Evolutionary conservation across 2,888 invertebrate genomes (phyloP).

Genomic region (Xylophagus ater): DNA sequence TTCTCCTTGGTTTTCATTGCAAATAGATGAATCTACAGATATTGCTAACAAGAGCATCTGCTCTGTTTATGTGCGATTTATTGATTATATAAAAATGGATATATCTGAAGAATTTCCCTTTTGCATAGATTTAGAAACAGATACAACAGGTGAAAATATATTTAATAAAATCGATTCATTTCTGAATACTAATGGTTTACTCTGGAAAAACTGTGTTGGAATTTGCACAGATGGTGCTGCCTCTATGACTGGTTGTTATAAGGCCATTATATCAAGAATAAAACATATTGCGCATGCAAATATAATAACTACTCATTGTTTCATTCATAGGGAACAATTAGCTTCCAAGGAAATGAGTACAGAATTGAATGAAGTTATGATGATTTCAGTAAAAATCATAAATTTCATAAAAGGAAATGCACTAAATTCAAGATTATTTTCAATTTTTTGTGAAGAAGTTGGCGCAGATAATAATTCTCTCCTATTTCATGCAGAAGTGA

Average conservation of each 20-base stretch:
- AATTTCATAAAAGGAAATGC: constrained; percentile 7
- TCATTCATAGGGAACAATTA: constrained; percentile 5
- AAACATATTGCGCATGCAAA: constrained; percentile 2
- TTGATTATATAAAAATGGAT: constrained; percentile 7
- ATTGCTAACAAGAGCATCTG: constrained; percentile 3
- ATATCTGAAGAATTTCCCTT: constrained; percentile 6
- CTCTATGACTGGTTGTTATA: too few species aligned
- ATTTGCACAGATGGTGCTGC: too few species aligned
- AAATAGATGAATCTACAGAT: constrained; percentile 4
- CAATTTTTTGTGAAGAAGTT: too few species aligned
- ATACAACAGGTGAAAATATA: too few species aligned
- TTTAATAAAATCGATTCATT: too few species aligned
- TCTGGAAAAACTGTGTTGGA: too few species aligned
- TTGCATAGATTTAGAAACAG: too few species aligned
- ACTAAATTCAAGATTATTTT: constrained; percentile 7
- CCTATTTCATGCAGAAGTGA: too few species aligned
- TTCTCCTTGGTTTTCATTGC: constrained; percentile 3
- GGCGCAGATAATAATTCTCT: too few species aligned
- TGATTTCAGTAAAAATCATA: constrained; percentile 5
- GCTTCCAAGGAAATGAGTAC: constrained; percentile 6
- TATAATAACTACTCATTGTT: constrained; percentile 8
- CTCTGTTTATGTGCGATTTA: constrained; percentile 1
- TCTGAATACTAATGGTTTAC: too few species aligned
- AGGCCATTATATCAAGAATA: constrained; percentile 9
- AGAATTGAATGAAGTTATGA: constrained; percentile 7